These are phyloP conservation scores for Elephas maximus DNA, from an alignment of 2,113 vertebrate species.

Conservation along the genomic window DNA sequence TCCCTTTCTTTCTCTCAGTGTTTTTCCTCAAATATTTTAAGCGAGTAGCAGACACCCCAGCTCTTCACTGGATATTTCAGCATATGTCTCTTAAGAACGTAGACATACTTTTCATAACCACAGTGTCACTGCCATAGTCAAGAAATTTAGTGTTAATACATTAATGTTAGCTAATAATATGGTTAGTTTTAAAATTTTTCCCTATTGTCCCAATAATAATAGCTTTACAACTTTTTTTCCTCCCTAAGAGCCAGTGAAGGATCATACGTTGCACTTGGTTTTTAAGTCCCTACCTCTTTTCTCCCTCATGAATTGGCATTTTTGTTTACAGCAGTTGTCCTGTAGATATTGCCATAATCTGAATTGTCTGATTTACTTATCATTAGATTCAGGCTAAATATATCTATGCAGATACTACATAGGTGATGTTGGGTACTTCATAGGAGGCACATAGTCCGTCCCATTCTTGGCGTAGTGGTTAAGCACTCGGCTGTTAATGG, in stretches of 20 bases:
- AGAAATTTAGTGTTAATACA: neutral
- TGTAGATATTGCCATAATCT: neutral
- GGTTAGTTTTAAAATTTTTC: neutral
- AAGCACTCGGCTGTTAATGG: no score
- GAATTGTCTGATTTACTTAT: neutral
- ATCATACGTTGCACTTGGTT: neutral
- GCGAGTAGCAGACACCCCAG: neutral
- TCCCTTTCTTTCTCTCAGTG: neutral
- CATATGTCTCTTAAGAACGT: neutral
- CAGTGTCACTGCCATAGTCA: neutral
- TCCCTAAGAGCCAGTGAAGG: neutral
- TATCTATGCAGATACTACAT: neutral
- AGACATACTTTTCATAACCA: neutral
- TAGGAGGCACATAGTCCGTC: neutral
- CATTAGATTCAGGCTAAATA: neutral
- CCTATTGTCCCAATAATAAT: neutral
- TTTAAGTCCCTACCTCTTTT: neutral
- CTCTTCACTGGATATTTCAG: neutral
- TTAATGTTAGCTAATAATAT: neutral
- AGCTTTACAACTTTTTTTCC: neutral
- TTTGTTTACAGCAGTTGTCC: neutral
- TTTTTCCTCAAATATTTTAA: conserved; percentile 26
- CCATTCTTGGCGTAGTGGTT: neutral
- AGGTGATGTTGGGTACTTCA: neutral
- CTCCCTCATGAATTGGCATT: neutral